These are phyloP conservation scores for Sphecodes monilicornis DNA, from an alignment of 2,888 invertebrate species.

Conservation along the genomic window DNA sequence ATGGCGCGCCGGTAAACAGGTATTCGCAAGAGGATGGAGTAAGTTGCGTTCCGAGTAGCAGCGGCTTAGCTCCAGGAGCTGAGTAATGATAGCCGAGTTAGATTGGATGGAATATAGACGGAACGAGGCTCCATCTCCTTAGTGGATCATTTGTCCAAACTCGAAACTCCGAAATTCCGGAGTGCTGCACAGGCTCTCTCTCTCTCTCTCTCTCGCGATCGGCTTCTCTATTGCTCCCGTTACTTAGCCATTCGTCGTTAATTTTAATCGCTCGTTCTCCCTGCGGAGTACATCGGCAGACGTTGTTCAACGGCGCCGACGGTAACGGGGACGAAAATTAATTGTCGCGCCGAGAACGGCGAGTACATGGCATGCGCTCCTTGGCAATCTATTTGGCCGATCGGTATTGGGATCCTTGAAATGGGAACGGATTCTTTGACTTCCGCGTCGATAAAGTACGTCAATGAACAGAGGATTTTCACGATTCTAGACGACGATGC, in stretches of 20 bases:
- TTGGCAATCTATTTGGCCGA: background rate
- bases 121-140: slow-evolving; percentile 66
- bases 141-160: slow-evolving; percentile 72
- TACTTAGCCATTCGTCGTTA: slow-evolving; percentile 58
- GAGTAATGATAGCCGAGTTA: slow-evolving; percentile 68
- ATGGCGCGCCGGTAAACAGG: slow-evolving; percentile 19
- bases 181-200: background rate
- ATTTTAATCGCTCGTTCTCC: slow-evolving; percentile 64
- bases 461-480: too few relatives aligned
- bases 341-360: slow-evolving; percentile 15
- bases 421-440: too few relatives aligned
- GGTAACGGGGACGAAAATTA: slow-evolving; percentile 33
- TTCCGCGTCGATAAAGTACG: too few relatives aligned
- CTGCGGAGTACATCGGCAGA: slow-evolving; percentile 23
- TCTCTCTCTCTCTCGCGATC: background rate
- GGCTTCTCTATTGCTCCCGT: slow-evolving; percentile 27
- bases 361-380: background rate
- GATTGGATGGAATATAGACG: slow-evolving; percentile 70
- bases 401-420: background rate
- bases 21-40: background rate
- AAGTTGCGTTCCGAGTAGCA: slow-evolving; percentile 21
- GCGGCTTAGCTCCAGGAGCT: slow-evolving; percentile 56
- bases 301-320: slow-evolving; percentile 2
- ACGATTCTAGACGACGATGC: too few relatives aligned
- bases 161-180: slow-evolving; percentile 63